Evolutionary conservation across 2,797 vertebrate species (phyloP).

Genomic region (Acipenser ruthenus): DNA sequence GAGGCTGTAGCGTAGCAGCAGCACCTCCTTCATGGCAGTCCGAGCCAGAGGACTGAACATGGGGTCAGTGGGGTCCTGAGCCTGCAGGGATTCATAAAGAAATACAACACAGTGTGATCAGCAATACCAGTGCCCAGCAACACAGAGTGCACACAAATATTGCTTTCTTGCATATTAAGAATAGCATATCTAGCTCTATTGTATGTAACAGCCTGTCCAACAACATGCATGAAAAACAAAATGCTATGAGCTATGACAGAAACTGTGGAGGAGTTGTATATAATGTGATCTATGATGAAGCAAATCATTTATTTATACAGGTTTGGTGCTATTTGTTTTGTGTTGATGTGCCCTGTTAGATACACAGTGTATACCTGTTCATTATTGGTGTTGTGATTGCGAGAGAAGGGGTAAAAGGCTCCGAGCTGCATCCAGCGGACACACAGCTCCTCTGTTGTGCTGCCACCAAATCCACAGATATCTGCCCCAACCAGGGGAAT

Average conservation of each 20-base stretch:
- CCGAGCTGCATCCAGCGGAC: slow-evolving; percentile 80
- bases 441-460: slow-evolving; percentile 74
- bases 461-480: slow-evolving; percentile 71
- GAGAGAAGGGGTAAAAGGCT: slow-evolving; percentile 77
- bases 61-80: slow-evolving; percentile 60
- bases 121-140: neutral
- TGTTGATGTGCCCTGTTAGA: no score
- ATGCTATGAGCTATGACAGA: no score
- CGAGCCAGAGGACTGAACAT: slow-evolving; percentile 59
- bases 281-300: no score
- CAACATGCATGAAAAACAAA: no score
- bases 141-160: neutral
- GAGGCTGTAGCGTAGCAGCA: slow-evolving; percentile 73
- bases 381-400: slow-evolving; percentile 71
- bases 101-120: no score
- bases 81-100: slow-evolving; percentile 37
- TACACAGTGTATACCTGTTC: slow-evolving; percentile 42
- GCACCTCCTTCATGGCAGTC: slow-evolving; percentile 63
- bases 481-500: slow-evolving; percentile 75
- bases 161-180: neutral
- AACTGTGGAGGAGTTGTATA: no score
- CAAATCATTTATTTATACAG: no score
- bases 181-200: neutral
- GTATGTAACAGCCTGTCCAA: no score
- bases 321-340: no score